Evolutionary conservation across 2,113 vertebrate species (phyloP).

Genomic region (Potamarius usumacintae): DNA sequence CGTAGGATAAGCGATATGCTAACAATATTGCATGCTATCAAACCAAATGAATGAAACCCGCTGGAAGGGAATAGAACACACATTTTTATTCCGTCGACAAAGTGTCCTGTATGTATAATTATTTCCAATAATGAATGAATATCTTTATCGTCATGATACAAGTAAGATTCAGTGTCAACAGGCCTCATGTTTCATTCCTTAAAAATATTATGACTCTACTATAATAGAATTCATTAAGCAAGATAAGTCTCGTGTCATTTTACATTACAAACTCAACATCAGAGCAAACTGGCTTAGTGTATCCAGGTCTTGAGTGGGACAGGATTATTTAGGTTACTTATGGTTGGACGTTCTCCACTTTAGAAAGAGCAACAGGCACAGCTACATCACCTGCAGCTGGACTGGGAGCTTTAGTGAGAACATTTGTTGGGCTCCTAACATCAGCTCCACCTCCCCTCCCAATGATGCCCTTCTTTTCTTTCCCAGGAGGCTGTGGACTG

Average conservation of each 20-base stretch:
- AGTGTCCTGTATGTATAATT: too few relatives aligned
- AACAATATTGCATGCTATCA: too few relatives aligned
- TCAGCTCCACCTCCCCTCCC: constrained; percentile 40
- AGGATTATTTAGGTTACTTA: constrained; percentile 59
- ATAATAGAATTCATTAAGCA: background rate
- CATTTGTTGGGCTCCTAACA: constrained; percentile 60
- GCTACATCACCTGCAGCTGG: constrained; percentile 79
- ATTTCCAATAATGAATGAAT: background rate
- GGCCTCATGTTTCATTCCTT: background rate
- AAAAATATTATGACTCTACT: background rate
- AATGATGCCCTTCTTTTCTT: constrained; percentile 40
- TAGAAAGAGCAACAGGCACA: constrained; percentile 82
- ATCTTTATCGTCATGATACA: background rate
- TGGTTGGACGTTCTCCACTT: constrained; percentile 86
- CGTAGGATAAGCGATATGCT: too few relatives aligned
- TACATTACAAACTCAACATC: background rate
- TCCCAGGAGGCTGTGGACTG: constrained; percentile 51
- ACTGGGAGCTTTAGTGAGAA: constrained; percentile 82
- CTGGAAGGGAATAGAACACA: too few relatives aligned
- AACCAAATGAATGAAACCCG: too few relatives aligned
- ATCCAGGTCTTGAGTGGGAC: constrained; percentile 16
- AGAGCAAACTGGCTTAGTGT: background rate
- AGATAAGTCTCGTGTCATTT: background rate
- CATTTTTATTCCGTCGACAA: too few relatives aligned
- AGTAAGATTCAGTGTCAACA: background rate